Conservation (phyloP, 2,113 vertebrate species). For the Etheostoma spectabile region DNA sequence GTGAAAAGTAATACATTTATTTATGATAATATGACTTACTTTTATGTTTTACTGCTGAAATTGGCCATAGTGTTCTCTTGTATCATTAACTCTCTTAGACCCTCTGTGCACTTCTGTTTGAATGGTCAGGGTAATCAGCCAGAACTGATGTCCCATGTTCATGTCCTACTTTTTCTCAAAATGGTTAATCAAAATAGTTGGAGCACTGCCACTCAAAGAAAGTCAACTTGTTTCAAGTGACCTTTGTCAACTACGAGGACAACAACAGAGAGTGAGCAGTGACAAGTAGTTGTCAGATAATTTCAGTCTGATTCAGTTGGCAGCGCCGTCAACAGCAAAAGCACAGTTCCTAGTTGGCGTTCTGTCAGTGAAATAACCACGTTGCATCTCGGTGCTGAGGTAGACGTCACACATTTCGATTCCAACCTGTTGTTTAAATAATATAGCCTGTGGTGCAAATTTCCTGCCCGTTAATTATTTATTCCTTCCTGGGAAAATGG, state of each 20-base stretch:
- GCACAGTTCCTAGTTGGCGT: slow-evolving; percentile 14
- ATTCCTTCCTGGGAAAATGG: slow-evolving; percentile 57
- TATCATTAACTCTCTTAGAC: slow-evolving; percentile 27
- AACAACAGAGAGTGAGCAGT: not conserved
- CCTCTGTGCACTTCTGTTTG: slow-evolving; percentile 51
- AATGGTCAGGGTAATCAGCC: slow-evolving; percentile 61
- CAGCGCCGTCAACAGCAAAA: slow-evolving; percentile 12
- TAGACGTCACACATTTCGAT: slow-evolving; percentile 48
- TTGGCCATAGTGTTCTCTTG: slow-evolving; percentile 32
- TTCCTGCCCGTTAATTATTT: slow-evolving; percentile 64
- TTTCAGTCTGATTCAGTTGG: slow-evolving; percentile 29
- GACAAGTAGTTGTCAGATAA: slow-evolving; percentile 24
- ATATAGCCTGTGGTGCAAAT: slow-evolving; percentile 40
- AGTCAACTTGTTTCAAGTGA: not conserved
- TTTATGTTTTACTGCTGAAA: slow-evolving; percentile 32
- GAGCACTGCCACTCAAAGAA: slow-evolving; percentile 19
- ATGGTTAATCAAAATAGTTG: slow-evolving; percentile 27
- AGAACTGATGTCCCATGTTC: slow-evolving; percentile 53
- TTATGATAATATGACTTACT: slow-evolving; percentile 16
- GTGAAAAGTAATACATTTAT: slow-evolving; percentile 43
- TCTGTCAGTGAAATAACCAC: slow-evolving; percentile 35
- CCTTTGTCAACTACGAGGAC: slow-evolving; percentile 5
- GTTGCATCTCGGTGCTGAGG: slow-evolving; percentile 26
- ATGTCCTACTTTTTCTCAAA: slow-evolving; percentile 49
- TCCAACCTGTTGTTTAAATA: slow-evolving; percentile 55